Percentiles rank a stretch among this genome's conserved stretches.
These are phyloP conservation scores for Smithornis capensis DNA, from an alignment of 2,113 vertebrate genomes.

Conservation along the genomic window DNA sequence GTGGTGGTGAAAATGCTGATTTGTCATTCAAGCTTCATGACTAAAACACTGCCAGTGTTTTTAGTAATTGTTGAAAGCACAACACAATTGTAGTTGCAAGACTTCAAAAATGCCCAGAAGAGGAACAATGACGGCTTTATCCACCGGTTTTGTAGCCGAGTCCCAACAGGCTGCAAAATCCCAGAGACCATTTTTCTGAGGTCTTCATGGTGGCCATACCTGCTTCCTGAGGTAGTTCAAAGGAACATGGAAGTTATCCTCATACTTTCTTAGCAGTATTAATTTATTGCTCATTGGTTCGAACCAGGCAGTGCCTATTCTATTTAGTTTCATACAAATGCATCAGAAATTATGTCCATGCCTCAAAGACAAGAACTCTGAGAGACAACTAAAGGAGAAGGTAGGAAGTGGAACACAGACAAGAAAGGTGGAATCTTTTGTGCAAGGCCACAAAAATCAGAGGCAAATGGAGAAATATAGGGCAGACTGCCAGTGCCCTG, in stretches of 20 bases:
- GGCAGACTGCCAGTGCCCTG: neutral
- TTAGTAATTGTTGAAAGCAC: constrained; percentile 5
- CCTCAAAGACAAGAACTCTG: neutral
- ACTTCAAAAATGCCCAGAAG: neutral
- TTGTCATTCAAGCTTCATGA: neutral
- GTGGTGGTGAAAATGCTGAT: neutral
- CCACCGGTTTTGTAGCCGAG: neutral
- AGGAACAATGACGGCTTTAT: neutral
- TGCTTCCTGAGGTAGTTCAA: neutral
- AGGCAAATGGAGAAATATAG: neutral
- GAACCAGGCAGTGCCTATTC: neutral
- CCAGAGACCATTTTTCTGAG: neutral
- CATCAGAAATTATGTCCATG: neutral
- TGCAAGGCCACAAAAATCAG: neutral
- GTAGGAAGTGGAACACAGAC: neutral
- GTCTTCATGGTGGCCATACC: neutral
- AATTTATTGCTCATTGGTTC: neutral
- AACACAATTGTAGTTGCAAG: neutral
- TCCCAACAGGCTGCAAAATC: neutral
- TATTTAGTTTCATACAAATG: neutral
- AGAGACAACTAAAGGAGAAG: neutral
- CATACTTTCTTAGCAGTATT: neutral
- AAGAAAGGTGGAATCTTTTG: neutral
- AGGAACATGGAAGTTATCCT: neutral
- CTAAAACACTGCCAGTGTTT: neutral